Base-by-base conservation (phyloP, 1,140 invertebrate species). In the Drosophila malerkotliana region DNA sequence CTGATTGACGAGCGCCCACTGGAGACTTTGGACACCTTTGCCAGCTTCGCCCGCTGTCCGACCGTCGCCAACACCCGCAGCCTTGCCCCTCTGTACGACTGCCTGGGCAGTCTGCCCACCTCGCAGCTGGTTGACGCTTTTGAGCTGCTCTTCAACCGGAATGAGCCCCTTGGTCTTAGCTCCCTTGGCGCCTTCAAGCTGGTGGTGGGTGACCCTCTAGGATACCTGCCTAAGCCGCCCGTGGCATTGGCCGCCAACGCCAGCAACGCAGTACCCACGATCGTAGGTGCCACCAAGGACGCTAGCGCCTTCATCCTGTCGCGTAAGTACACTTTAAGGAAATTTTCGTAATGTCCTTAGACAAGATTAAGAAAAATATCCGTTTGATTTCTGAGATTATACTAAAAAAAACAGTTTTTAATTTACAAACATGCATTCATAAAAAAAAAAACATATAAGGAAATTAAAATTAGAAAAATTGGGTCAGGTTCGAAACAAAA, bases 241-340 rank as follows among this genome's bases (percentile, higher is more conserved):
- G 74, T 79, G 2, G 53, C 76, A 0, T 49, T 91, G 41, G 69
- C 77, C 4, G 60, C 58, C 32, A 84, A 74, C 14, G 41, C 48
- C 34, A 87, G 64, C 52, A 67, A 63, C 15, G 49, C 64, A 0
- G 62, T 82, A 34, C 90, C 90, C 8, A 45, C 67, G 24, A 77
- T 91, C 30, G 30, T 77, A 0, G 90, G 90, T 1, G 82, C 82
- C 12, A 51, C 90, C 30, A 91, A 91, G 53, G 90, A 91, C 32
- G 90, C 90, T 14, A 82, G 90, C 12, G 81, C 85, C 18, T 91
- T 90, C n/a, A 89, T 91, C 51, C 18, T 91, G 21, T 89, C 90
- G 10, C 79, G 90, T 91, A 56, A 89, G 79, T 81, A 24, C 14
- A 47, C 32, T 34, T 30, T 21, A 21, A 21, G 3, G 21, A 21